Conservation (phyloP, 2,888 invertebrate genomes). For the Epistrophe grossulariae region DNA sequence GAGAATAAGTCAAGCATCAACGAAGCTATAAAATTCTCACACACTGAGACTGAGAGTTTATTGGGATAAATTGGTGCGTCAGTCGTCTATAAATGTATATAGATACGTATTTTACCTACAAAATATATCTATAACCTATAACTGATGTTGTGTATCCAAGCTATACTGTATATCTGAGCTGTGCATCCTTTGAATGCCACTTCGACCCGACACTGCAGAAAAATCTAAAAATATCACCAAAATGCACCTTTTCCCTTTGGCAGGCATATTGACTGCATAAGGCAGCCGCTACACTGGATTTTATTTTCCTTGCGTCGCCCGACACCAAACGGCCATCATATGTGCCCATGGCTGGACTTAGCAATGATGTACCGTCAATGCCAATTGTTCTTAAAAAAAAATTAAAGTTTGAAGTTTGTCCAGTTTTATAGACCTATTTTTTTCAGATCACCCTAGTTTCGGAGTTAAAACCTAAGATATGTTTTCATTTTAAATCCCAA, state of each 20-base stretch:
- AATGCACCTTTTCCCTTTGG: conserved; percentile 71
- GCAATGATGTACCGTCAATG: background rate
- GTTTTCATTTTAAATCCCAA: too few species aligned
- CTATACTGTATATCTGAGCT: background rate
- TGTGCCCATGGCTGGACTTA: background rate
- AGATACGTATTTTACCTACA: too few species aligned
- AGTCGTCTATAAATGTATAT: conserved; percentile 63
- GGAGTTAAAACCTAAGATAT: too few species aligned
- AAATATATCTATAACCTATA: background rate
- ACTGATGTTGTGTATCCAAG: background rate
- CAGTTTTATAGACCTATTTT: too few species aligned
- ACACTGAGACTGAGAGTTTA: conserved; percentile 36
- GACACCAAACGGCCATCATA: background rate
- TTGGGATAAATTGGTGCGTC: conserved; percentile 51
- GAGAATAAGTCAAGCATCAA: conserved; percentile 30
- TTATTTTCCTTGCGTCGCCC: background rate
- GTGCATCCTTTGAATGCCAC: conserved; percentile 67
- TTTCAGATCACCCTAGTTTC: too few species aligned
- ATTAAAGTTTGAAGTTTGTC: too few species aligned
- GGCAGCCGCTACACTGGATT: conserved; percentile 44
- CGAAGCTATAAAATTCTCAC: conserved; percentile 63
- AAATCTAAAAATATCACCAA: conserved; percentile 66
- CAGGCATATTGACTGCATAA: conserved; percentile 66
- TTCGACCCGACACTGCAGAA: conserved; percentile 63
- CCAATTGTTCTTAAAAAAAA: too few species aligned